Conservation (phyloP, 2,797 vertebrate genomes). For the Esox lucius region DNA sequence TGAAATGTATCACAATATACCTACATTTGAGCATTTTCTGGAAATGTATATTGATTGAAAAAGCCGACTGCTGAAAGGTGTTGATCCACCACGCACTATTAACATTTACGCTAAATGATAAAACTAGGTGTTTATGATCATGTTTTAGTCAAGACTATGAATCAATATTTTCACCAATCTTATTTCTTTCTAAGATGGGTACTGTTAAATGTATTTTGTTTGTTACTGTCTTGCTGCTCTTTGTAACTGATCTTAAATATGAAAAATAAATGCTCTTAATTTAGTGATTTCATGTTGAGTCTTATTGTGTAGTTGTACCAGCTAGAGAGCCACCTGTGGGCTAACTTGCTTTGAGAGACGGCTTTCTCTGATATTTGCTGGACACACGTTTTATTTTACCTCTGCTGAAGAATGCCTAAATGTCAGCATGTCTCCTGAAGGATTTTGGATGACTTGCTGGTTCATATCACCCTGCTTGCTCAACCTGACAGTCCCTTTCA, state of each 20-base stretch:
- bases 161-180: slow-evolving; percentile 1
- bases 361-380: not conserved
- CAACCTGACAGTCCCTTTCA: no score
- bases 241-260: not conserved
- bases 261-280: slow-evolving; percentile 32
- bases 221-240: not conserved
- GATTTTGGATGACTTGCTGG: no score
- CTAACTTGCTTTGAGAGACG: not conserved
- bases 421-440: no score
- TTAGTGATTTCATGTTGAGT: not conserved
- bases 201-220: slow-evolving; percentile 4
- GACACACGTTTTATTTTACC: not conserved
- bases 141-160: slow-evolving; percentile 2
- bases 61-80: not conserved
- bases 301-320: not conserved
- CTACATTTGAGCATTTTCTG: not conserved
- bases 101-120: not conserved
- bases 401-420: not conserved
- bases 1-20: not conserved
- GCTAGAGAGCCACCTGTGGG: not conserved
- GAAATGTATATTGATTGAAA: not conserved
- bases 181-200: not conserved
- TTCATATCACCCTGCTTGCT: no score
- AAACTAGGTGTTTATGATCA: not conserved
- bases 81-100: not conserved